phyloP scores from a whole-genome alignment of 2,797 vertebrate genomes.

The Melopsittacus undulatus region DNA sequence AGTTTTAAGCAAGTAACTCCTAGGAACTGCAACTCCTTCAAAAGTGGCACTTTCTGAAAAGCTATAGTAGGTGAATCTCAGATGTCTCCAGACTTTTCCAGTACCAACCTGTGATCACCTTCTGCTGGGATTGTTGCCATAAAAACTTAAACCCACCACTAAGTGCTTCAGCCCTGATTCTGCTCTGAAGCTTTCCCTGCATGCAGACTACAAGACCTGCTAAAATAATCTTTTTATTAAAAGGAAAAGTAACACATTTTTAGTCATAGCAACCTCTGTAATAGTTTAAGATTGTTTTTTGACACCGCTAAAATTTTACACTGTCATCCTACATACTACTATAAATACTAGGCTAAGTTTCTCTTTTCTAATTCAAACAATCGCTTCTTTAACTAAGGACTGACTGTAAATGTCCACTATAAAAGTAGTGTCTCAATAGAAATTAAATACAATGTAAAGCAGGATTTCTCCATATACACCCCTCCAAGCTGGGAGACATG shows the following conservation, averaged over 20 bases:
- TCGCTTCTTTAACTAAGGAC: neutral
- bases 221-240: neutral
- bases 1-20: neutral
- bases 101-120: neutral
- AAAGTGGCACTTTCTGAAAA: neutral
- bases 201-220: neutral
- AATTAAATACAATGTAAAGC: neutral
- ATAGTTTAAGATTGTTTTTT: neutral
- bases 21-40: neutral
- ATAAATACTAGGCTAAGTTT: neutral
- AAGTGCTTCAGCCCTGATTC: neutral
- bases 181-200: neutral
- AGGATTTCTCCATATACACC: neutral
- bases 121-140: neutral
- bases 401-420: neutral
- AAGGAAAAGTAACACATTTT: neutral
- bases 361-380: neutral
- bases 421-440: neutral
- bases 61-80: neutral
- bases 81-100: neutral
- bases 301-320: neutral
- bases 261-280: neutral
- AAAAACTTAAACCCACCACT: neutral
- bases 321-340: neutral
- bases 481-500: neutral